A percentile compares a stretch with the other conserved stretches of the same genome.
phyloP scores from a whole-genome alignment of 2,113 vertebrate species.

The Setophaga petechia region DNA sequence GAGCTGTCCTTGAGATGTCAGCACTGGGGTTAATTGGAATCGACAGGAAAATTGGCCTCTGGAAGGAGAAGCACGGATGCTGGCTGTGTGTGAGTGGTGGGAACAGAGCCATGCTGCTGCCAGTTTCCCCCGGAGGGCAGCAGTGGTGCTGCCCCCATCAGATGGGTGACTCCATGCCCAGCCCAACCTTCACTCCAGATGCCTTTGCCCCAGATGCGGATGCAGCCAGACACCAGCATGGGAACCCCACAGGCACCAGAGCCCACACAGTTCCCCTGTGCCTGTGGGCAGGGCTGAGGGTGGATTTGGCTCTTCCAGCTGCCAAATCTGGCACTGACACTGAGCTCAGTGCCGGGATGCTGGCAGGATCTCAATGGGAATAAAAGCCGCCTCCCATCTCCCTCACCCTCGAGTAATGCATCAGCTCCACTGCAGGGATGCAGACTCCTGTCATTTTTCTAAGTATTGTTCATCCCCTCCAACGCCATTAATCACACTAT shows the following conservation, averaged over 20 bases:
- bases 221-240: accelerated
- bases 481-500: constrained; percentile 40
- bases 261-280: accelerated
- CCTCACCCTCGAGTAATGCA: accelerated
- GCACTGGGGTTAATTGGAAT: background rate
- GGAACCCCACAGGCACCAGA: accelerated
- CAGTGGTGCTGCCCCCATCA: background rate
- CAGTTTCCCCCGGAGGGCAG: accelerated
- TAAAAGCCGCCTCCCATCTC: background rate
- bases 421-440: accelerated
- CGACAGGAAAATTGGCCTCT: background rate
- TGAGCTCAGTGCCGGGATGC: accelerated
- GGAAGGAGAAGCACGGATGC: accelerated
- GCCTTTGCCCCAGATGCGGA: background rate
- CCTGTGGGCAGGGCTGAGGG: background rate
- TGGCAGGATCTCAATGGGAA: background rate
- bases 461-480: background rate
- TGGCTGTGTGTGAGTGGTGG: background rate
- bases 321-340: accelerated
- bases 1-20: background rate
- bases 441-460: background rate
- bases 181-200: background rate
- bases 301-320: background rate
- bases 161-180: accelerated
- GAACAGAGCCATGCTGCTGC: background rate